Percentiles rank a stretch among this genome's conserved stretches.
These are phyloP conservation scores for Patella ulyssiponensis DNA, from an alignment of 2,888 invertebrate genomes.

Conservation along the genomic window DNA sequence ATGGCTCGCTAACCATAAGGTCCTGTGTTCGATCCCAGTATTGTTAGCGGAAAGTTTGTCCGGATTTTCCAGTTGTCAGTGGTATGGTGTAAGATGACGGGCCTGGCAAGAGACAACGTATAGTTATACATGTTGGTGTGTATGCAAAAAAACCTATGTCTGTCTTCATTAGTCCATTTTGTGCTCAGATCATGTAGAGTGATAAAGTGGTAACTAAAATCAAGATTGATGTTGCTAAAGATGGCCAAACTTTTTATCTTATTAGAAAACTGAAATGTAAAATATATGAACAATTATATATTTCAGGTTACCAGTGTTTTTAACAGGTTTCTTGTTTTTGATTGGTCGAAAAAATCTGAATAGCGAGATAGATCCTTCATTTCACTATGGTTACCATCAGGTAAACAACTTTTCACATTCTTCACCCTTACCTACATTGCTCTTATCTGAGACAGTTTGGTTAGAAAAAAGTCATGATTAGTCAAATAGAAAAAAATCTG, in stretches of 20 bases:
- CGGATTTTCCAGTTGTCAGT: no score
- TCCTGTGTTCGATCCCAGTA: no score
- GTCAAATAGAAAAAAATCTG: no score
- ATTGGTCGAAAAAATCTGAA: slow-evolving; percentile 74
- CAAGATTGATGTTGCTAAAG: no score
- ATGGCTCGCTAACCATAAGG: no score
- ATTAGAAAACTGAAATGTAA: no score
- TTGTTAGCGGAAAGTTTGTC: no score
- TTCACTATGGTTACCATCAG: slow-evolving; percentile 84
- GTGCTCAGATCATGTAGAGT: background rate
- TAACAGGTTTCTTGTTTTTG: slow-evolving; percentile 79
- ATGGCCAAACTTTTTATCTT: no score
- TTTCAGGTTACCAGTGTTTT: slow-evolving; percentile 76
- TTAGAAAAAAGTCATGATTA: no score
- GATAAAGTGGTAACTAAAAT: background rate
- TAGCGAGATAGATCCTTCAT: slow-evolving; percentile 79
- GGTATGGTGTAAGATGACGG: no score
- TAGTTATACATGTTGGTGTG: background rate
- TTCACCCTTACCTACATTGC: background rate
- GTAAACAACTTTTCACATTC: slow-evolving; percentile 73
- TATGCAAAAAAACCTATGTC: background rate
- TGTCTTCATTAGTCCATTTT: background rate
- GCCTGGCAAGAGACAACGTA: no score
- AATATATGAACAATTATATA: background rate
- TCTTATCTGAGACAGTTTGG: background rate